Evolutionary conservation across 2,113 vertebrate genomes (phyloP).

Genomic region (Hippocampus barbouri): DNA sequence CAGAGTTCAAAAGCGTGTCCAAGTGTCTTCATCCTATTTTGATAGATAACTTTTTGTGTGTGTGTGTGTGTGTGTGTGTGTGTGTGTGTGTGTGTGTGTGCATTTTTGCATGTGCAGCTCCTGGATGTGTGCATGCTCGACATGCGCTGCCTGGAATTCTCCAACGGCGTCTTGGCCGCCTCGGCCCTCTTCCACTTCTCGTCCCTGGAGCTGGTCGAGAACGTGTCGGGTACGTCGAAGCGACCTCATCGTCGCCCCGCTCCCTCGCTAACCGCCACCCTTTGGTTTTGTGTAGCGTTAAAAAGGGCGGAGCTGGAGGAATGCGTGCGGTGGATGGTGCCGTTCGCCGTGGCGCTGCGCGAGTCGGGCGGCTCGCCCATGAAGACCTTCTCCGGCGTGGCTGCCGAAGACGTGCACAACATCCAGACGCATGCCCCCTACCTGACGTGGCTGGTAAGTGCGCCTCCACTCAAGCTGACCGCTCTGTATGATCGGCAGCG

Average conservation of each 20-base stretch:
- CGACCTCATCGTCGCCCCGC: no score
- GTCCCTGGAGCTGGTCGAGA: constrained; percentile 85
- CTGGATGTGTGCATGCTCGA: constrained; percentile 91
- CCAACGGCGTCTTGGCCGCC: constrained; percentile 85
- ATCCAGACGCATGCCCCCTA: constrained; percentile 87
- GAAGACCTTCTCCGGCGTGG: constrained; percentile 81
- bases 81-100: background rate
- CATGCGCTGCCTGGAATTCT: constrained; percentile 83
- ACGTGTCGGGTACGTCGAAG: constrained; percentile 80
- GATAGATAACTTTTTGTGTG: background rate
- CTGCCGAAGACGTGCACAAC: constrained; percentile 85
- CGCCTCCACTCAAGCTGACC: background rate
- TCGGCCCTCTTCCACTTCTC: constrained; percentile 96
- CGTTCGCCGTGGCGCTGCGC: constrained; percentile 84
- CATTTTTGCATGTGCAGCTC: constrained; percentile 65
- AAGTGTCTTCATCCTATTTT: background rate
- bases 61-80: background rate
- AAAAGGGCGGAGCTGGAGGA: constrained; percentile 82
- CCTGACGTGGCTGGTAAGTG: constrained; percentile 86
- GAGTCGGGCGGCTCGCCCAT: constrained; percentile 78
- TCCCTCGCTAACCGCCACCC: background rate
- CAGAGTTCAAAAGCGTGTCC: no score
- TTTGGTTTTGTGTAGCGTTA: constrained; percentile 70
- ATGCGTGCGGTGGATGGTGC: constrained; percentile 94
- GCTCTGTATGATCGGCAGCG: background rate